Evolutionary conservation across 1,140 invertebrate genomes (phyloP).

Genomic region (Forficula auricularia): DNA sequence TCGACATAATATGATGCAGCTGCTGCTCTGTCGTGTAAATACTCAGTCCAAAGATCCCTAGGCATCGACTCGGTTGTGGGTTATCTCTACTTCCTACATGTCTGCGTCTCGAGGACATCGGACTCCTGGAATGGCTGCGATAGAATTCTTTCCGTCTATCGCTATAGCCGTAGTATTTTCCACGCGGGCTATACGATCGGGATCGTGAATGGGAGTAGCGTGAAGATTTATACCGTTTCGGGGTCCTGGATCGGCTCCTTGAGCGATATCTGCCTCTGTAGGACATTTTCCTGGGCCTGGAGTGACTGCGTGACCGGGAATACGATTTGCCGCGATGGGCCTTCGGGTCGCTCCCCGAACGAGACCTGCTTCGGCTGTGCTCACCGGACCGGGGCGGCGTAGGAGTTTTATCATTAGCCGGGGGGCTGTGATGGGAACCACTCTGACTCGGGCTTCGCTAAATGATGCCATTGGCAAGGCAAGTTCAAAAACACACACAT

Average conservation of each 20-base stretch:
- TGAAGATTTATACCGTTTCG: conserved; percentile 12
- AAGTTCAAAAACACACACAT: not conserved
- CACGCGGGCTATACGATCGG: conserved; percentile 15
- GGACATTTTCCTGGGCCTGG: conserved; percentile 14
- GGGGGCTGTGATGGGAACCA: conserved; percentile 13
- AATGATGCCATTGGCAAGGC: conserved; percentile 1
- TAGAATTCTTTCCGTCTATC: conserved; percentile 13
- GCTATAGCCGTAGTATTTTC: conserved; percentile 14
- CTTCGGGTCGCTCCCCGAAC: conserved; percentile 10
- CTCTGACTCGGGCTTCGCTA: conserved; percentile 14
- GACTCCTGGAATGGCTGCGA: conserved; percentile 29
- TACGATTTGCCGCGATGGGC: conserved; percentile 10
- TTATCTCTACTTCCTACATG: conserved; percentile 52
- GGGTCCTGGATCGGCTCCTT: conserved; percentile 15
- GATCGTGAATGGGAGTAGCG: conserved; percentile 17
- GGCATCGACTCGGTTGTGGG: conserved; percentile 69
- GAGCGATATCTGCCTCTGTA: conserved; percentile 14
- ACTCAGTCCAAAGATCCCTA: conserved; percentile 88
- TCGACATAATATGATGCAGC: conserved; percentile 81
- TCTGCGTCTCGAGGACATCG: conserved; percentile 36
- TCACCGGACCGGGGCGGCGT: conserved; percentile 10
- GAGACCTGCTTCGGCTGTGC: conserved; percentile 11
- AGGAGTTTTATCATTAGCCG: conserved; percentile 13
- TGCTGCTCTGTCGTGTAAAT: conserved; percentile 83
- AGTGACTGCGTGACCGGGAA: conserved; percentile 14